phyloP scores from a whole-genome alignment of 2,113 vertebrate species.

The Elephas maximus region DNA sequence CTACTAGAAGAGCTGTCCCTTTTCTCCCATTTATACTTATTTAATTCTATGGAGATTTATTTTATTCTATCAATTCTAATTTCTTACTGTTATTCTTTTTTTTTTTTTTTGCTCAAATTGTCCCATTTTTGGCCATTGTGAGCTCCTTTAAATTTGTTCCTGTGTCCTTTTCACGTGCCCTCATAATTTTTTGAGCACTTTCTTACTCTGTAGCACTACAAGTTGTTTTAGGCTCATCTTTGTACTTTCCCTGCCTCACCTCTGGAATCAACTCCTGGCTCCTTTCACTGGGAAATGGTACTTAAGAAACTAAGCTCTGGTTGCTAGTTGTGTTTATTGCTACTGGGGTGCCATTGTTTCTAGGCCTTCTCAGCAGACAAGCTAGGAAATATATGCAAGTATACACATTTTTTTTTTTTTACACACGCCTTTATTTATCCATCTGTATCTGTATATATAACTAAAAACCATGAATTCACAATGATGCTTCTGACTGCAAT shows the following conservation, averaged over 20 bases:
- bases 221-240: not conserved
- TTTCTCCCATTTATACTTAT: not conserved
- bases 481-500: not conserved
- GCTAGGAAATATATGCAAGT: not conserved
- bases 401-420: not conserved
- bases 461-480: not conserved
- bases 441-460: not conserved
- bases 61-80: not conserved
- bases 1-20: not conserved
- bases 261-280: not conserved
- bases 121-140: not conserved
- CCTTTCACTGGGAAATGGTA: not conserved
- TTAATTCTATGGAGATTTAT: not conserved
- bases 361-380: not conserved
- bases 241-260: not conserved
- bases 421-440: not conserved
- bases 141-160: not conserved
- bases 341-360: not conserved
- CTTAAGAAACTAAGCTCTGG: not conserved
- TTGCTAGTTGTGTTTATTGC: not conserved
- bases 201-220: not conserved
- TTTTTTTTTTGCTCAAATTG: not conserved
- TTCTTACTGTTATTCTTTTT: not conserved
- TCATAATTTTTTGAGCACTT: not conserved
- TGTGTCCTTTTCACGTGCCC: not conserved